Evolutionary conservation across 1,140 invertebrate species (phyloP), one percentile per base, ranked within the genome.

Genomic region (Lepidostoma basale): DNA sequence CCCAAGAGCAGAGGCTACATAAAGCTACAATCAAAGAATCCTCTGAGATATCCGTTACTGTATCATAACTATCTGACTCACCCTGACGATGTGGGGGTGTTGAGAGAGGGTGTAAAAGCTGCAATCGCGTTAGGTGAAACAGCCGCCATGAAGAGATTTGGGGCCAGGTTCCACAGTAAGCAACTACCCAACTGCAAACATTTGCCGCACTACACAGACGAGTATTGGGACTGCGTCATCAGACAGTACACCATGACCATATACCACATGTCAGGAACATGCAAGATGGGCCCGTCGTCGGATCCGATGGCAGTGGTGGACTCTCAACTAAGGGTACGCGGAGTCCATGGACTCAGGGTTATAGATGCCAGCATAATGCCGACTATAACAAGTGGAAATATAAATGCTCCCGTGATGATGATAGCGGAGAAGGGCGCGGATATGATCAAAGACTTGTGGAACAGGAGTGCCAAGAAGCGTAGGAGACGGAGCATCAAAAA

Each of bases 361-460:
- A 89, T 92, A 56, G 92, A 94, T 73, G 91, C 91, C 0, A 92
- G 89, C 14, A 90, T 93, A 39, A 93, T 93, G 89, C 91, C 92
- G 0, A 85, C 87, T 0, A 90, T 95, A 1, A 90, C 91, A 0
- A 92, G 88, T 75, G 93, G 92, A 0, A 94, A 95, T 74, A 94
- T 94, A 14, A 94, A 94, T 70, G 92, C 92, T 0, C 91, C 92
- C 0, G 88, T 90, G 0, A 92, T 97, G 8, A 97, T 97, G 94
- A 93, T 98, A n/a, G 95, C 84, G 0, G 95, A 98, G 75, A 96
- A 95, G 76, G 94, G 90, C 0, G 87, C 94, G 0, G 94, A 97
- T 80, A 76, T 96, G 76, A 90, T 97, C 5, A 93, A 93, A 75
- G 81, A 86, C 60, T 80, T 88, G 30, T 93, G 91, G 91, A 70